These are phyloP conservation scores for Camelus dromedarius DNA, from an alignment of 2,113 vertebrate species.

Conservation along the genomic window DNA sequence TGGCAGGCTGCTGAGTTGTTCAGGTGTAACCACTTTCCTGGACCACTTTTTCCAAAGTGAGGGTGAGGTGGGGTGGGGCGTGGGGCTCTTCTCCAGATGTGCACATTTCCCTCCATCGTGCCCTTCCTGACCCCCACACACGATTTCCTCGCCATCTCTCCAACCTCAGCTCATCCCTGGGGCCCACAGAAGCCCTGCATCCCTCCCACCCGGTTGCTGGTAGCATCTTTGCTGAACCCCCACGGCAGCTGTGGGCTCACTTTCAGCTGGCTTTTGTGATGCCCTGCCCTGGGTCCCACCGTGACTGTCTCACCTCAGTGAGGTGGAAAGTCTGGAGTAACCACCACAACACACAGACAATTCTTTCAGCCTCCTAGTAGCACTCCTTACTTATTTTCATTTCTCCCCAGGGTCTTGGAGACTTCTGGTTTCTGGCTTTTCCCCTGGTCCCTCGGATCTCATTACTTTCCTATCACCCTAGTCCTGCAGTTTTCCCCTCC, in stretches of 20 bases:
- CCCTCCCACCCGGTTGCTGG: fast-evolving
- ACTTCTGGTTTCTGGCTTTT: background rate
- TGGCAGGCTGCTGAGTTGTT: background rate
- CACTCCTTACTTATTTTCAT: background rate
- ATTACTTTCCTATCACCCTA: background rate
- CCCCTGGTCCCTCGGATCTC: background rate
- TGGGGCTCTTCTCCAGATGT: no score
- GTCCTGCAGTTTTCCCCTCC: fast-evolving
- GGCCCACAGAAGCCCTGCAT: background rate
- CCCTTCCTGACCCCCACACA: background rate
- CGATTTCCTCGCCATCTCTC: background rate
- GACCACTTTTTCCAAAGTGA: background rate
- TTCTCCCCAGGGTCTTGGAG: background rate
- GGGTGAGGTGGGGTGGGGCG: fast-evolving
- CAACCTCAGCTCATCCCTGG: background rate
- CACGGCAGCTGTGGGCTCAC: fast-evolving
- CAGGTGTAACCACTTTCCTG: background rate
- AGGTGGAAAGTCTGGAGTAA: background rate
- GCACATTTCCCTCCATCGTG: background rate
- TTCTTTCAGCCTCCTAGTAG: fast-evolving
- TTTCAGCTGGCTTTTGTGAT: background rate
- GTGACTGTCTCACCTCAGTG: no score
- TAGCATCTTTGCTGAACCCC: background rate
- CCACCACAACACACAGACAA: background rate
- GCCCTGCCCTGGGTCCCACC: background rate